Evolutionary conservation across 2,888 invertebrate genomes (phyloP).

Genomic region (Anorthoa munda): DNA sequence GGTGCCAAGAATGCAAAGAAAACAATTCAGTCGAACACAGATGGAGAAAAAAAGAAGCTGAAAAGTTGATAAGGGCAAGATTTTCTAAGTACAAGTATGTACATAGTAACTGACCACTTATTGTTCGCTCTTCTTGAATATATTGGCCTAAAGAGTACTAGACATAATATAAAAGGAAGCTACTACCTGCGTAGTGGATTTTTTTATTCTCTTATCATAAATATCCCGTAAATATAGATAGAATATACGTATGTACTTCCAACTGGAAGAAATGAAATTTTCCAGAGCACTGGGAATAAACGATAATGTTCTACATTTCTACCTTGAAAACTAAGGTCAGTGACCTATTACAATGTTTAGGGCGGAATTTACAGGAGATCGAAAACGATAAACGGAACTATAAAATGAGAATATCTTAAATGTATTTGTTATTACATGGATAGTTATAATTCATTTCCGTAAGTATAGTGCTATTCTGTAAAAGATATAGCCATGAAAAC

Average conservation of each 20-base stretch:
- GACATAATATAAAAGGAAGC: conserved; percentile 27
- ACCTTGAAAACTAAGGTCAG: conserved; percentile 23
- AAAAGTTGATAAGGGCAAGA: neutral
- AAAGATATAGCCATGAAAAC: no score
- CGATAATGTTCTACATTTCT: conserved; percentile 25
- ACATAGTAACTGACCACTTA: neutral
- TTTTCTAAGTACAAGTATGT: neutral
- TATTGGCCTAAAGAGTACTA: conserved; percentile 9
- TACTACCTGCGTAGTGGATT: neutral
- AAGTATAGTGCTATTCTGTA: no score
- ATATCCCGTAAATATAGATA: conserved; percentile 16
- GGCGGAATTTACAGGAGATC: conserved; percentile 24
- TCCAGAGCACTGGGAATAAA: conserved; percentile 30
- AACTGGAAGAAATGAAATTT: conserved; percentile 37
- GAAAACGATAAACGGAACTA: conserved; percentile 22
- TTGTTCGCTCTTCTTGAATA: conserved; percentile 3
- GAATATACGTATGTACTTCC: conserved; percentile 15
- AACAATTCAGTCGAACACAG: neutral
- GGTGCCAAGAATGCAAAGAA: neutral
- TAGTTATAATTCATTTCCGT: no score
- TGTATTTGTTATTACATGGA: conserved; percentile 7
- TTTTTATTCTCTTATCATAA: conserved; percentile 22
- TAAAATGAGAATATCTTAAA: conserved; percentile 27
- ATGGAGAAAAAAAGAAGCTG: neutral
- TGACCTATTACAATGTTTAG: conserved; percentile 19